Evolutionary conservation across 2,797 vertebrate species (phyloP).

Genomic region (Prunella strophiata): DNA sequence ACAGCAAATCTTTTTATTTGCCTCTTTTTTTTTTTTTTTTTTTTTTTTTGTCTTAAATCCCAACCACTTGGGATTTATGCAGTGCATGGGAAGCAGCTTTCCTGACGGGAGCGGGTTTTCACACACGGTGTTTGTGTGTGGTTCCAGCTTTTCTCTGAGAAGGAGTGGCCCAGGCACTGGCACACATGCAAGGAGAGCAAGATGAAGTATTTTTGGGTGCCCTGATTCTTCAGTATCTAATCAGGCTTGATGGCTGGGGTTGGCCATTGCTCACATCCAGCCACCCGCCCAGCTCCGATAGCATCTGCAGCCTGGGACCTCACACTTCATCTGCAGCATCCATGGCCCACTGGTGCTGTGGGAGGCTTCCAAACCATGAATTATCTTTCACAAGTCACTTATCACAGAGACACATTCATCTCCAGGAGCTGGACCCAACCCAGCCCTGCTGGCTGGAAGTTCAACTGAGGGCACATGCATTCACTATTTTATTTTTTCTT

Average conservation of each 20-base stretch:
- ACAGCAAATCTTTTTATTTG: conserved; percentile 45
- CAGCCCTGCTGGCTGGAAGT: conserved; percentile 27
- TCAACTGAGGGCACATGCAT: neutral
- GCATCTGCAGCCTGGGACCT: conserved; percentile 36
- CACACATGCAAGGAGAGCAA: neutral
- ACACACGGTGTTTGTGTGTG: neutral
- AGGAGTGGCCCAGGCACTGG: neutral
- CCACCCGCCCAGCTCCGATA: neutral
- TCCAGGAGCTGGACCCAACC: neutral
- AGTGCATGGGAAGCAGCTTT: conserved; percentile 17
- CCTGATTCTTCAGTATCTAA: neutral
- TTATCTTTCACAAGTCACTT: conserved; percentile 20
- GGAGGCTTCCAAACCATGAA: neutral
- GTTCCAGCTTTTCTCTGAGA: neutral
- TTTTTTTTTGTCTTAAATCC: neutral
- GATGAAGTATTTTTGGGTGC: neutral
- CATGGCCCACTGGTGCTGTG: fast-evolving
- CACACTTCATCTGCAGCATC: neutral
- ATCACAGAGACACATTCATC: neutral
- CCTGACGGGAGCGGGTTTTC: neutral
- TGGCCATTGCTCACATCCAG: neutral
- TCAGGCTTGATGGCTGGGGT: fast-evolving
- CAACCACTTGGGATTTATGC: neutral
- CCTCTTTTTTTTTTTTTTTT: neutral
- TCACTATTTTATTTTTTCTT: neutral